A percentile compares a stretch with the other conserved stretches of the same genome.
These are phyloP conservation scores for Hyposoter dolosus DNA, from an alignment of 2,888 invertebrate genomes.

Conservation along the genomic window DNA sequence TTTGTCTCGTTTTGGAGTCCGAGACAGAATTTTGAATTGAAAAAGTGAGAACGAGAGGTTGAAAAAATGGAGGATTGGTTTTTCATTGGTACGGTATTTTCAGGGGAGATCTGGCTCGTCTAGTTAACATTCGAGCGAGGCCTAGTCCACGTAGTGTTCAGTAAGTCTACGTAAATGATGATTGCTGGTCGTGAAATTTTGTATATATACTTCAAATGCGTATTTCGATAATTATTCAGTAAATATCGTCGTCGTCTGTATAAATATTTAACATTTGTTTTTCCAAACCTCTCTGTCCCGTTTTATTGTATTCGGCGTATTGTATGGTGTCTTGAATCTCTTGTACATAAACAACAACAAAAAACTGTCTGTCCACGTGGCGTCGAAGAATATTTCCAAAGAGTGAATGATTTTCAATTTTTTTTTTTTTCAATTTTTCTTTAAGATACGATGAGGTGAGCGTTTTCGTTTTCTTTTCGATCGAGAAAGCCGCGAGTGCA, in stretches of 20 bases:
- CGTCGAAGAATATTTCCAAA: neutral
- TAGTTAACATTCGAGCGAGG: conserved; percentile 82
- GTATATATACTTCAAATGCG: conserved; percentile 47
- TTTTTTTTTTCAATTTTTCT: neutral
- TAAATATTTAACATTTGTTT: neutral
- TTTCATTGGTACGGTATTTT: conserved; percentile 82
- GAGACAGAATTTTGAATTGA: conserved; percentile 17
- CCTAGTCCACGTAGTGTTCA: conserved; percentile 82
- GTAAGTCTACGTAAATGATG: conserved; percentile 79
- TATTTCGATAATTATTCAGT: conserved; percentile 14
- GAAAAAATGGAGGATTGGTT: conserved; percentile 31
- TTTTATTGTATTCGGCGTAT: conserved; percentile 37
- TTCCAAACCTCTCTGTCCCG: neutral
- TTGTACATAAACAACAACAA: conserved; percentile 1
- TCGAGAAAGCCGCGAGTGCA: conserved; percentile 15
- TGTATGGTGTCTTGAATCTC: conserved; percentile 46
- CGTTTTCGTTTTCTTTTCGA: neutral
- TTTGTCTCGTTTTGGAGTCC: conserved; percentile 14
- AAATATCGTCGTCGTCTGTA: conserved; percentile 3
- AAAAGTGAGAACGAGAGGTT: neutral
- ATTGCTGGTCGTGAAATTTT: conserved; percentile 66
- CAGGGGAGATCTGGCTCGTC: conserved; percentile 86
- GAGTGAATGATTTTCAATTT: conserved; percentile 6
- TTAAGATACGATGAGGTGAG: no score
- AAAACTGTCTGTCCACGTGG: neutral